Percentiles rank a stretch among this genome's conserved stretches.
These are phyloP conservation scores for Merops nubicus DNA, from an alignment of 2,113 vertebrate species.

Conservation along the genomic window DNA sequence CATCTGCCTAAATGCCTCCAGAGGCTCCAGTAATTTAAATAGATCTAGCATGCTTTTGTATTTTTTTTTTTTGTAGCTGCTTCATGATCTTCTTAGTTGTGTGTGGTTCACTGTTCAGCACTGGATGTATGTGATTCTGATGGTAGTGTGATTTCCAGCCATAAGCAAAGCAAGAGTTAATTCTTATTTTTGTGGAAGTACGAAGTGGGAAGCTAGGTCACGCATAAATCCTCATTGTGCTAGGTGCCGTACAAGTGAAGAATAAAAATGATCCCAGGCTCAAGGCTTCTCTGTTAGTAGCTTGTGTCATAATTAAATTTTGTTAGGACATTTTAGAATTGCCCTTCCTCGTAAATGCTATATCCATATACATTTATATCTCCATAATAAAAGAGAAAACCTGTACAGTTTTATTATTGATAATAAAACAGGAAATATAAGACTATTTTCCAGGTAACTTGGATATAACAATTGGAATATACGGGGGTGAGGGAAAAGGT, in stretches of 20 bases:
- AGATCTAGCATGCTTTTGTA: not conserved
- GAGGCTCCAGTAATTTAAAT: not conserved
- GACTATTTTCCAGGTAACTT: constrained; percentile 5
- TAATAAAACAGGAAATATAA: constrained; percentile 37
- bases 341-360: constrained; percentile 39
- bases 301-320: constrained; percentile 54
- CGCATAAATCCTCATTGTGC: constrained; percentile 49
- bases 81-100: not conserved
- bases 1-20: not conserved
- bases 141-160: not conserved
- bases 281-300: constrained; percentile 10
- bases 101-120: not conserved
- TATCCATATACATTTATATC: constrained; percentile 43
- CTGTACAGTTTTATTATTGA: constrained; percentile 51
- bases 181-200: constrained; percentile 45
- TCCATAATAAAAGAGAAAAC: constrained; percentile 48
- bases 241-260: constrained; percentile 54
- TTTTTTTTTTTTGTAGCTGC: too few species aligned
- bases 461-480: not conserved
- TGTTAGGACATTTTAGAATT: constrained; percentile 52
- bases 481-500: not conserved
- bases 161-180: constrained; percentile 39
- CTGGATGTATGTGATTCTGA: not conserved
- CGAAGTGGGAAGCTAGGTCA: constrained; percentile 46
- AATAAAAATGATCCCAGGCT: constrained; percentile 48